Base-by-base conservation (phyloP, 2,888 invertebrate genomes). In the Scaptodrosophila latifasciaeformis region DNA sequence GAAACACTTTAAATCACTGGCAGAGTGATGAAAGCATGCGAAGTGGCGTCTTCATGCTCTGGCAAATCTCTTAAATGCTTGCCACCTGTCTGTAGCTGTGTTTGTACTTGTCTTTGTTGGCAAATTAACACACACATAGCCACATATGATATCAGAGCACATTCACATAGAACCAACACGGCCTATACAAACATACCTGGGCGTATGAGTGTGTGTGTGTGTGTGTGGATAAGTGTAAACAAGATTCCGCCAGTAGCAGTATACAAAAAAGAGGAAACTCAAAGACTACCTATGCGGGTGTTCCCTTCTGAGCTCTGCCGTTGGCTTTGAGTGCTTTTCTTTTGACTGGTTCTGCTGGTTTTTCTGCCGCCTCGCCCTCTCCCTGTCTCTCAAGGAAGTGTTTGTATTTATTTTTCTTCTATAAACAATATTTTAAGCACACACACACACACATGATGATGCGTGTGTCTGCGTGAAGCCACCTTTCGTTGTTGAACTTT, bases 81-180 rank as follows among this genome's bases (percentile, higher is more conserved):
- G n/a, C n/a, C n/a, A n/a, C 24, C 24, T 70, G 66, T 70, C 70
- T 70, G 64, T 70, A 35, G 24, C 24, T 24, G 24, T 75, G 72
- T 67, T 61, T 68, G 70, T 67, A 67, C 65, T 70, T 68, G 72
- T 75, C 72, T 72, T 64, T 75, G 72, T 72, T 75, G 66, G 72
- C 66, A 72, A 72, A 74, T 75, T 75, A 74, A 21, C n/a, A 39
- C 48, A 31, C 49, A 27, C 37, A 37, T 2, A 17, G 1, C 1
- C 17, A 47, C 24, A 21, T 13, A n/a, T n/a, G n/a, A 49, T 47
- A 48, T 49, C 54, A 59, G 48, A 43, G 67, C n/a, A n/a, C n/a
- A n/a, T n/a, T n/a, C n/a, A n/a, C n/a, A n/a, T n/a, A n/a, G n/a
- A n/a, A n/a, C n/a, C n/a, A n/a, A n/a, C n/a, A n/a, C n/a, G n/a